Base-by-base conservation (phyloP, 1,140 invertebrate genomes). In the Pteromalus puparum region DNA sequence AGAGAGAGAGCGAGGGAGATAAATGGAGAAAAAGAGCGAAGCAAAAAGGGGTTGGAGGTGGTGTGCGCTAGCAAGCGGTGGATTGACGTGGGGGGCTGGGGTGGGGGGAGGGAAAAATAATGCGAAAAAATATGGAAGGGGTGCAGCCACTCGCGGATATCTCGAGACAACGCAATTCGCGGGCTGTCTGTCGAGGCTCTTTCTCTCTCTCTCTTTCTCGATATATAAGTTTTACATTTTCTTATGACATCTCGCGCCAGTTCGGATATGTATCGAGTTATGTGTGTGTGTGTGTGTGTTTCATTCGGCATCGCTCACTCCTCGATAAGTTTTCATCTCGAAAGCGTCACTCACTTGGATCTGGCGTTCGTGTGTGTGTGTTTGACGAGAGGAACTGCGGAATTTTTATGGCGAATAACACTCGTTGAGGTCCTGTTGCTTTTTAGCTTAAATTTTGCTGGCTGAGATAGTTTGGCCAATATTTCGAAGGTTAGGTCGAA, bases 151-250 rank as follows among this genome's bases (percentile, higher is more conserved):
- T 86, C 72, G 84, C 80, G 84, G 86, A 85, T 82, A 88, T 84
- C 76, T 65, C 80, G 86, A 88, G 87, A 89, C 87, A 89, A 89
- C 88, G 90, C 89, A 88, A 88, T 89, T 89, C 88, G 78, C 75
- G 88, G 90, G 87, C 88, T 88, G 87, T 87, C 86, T 87, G 87
- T 88, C 86, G 86, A 80, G 53, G 53, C 21, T 61, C 53, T 61
- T 6, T 61, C 53, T 61, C 53, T 21, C 53, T 15, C 53, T 61
- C 53, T 61, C 53, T 2, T 13, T 48, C 86, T 87, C 88, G 87
- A 88, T 88, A 87, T 87, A 88, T 87, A 88, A 88, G 84, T 89
- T n/a, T n/a, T 89, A 87, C 87, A 88, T 89, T 89, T 88, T 88
- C 87, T 89, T 88, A 87, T 89, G 87, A 88, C 87, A 87, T 88